Conservation (phyloP, 2,113 vertebrate species). For the Mirza zaza region DNA sequence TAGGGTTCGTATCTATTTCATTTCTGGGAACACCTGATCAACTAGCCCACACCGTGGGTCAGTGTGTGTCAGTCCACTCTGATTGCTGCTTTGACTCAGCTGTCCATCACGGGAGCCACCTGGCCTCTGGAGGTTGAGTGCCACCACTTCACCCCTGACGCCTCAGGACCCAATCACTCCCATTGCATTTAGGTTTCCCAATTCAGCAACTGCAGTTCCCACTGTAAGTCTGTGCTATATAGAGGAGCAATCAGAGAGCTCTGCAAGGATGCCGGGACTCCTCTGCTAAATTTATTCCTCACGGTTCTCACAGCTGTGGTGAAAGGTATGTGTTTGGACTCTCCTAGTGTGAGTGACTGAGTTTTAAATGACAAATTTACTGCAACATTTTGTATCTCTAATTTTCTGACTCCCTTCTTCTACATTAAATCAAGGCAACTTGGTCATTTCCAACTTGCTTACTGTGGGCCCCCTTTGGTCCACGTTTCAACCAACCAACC, state of each 20-base stretch:
- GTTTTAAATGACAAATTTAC: not conserved
- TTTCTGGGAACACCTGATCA: not conserved
- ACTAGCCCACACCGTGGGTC: not conserved
- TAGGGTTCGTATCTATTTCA: not conserved
- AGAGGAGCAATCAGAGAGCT: not conserved
- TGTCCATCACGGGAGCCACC: not conserved
- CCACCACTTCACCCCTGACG: not conserved
- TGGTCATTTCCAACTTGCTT: not conserved
- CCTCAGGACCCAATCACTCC: not conserved
- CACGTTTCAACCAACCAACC: not conserved
- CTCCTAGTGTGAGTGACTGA: not conserved
- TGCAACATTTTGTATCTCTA: not conserved
- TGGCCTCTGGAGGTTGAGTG: not conserved
- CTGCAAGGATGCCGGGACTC: too few species aligned
- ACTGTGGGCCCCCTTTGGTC: not conserved
- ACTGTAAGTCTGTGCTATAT: rapidly evolving
- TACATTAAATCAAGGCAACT: not conserved
- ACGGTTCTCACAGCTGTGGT: not conserved
- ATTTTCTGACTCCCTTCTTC: not conserved
- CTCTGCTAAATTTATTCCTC: not conserved
- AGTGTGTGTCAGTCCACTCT: not conserved
- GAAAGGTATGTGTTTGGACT: not conserved
- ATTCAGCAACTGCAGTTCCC: not conserved
- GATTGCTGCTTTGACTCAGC: not conserved
- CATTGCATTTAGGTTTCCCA: not conserved